These are phyloP conservation scores for Crepidodera aurea DNA, from an alignment of 2,888 invertebrate genomes.

Conservation along the genomic window DNA sequence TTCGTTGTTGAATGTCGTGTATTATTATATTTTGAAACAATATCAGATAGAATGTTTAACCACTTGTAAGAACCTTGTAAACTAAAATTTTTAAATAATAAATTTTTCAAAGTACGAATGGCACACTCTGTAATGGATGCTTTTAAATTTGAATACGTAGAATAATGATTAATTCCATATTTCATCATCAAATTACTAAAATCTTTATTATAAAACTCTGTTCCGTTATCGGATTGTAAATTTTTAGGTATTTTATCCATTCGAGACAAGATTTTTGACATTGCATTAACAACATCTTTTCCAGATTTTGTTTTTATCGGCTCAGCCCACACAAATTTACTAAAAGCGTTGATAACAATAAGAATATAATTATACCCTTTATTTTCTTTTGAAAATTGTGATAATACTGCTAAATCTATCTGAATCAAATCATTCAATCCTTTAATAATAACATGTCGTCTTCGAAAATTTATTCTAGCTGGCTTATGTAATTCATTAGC, in stretches of 20 bases:
- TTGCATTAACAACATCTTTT: background rate
- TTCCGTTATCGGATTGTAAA: slow-evolving; percentile 41
- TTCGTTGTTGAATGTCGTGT: background rate
- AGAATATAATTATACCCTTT: slow-evolving; percentile 51
- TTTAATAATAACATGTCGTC: slow-evolving; percentile 52
- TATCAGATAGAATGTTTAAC: slow-evolving; percentile 41
- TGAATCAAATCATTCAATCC: slow-evolving; percentile 58
- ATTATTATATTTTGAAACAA: background rate
- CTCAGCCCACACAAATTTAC: slow-evolving; percentile 54
- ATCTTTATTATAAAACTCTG: slow-evolving; percentile 45
- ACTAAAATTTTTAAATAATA: slow-evolving; percentile 47
- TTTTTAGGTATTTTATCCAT: slow-evolving; percentile 20
- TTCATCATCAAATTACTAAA: slow-evolving; percentile 43
- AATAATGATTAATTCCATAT: slow-evolving; percentile 37
- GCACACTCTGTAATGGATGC: slow-evolving; percentile 45
- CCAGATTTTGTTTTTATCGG: slow-evolving; percentile 45
- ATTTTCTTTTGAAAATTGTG: slow-evolving; percentile 47
- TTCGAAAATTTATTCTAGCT: slow-evolving; percentile 54
- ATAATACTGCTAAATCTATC: slow-evolving; percentile 56
- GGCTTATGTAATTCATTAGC: too few relatives aligned
- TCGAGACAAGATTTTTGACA: background rate
- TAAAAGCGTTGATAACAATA: slow-evolving; percentile 53
- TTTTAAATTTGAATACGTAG: slow-evolving; percentile 40
- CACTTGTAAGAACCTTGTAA: slow-evolving; percentile 46
- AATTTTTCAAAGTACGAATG: slow-evolving; percentile 43